phyloP scores from a whole-genome alignment of 2,113 vertebrate species.

The Hypomesus transpacificus region DNA sequence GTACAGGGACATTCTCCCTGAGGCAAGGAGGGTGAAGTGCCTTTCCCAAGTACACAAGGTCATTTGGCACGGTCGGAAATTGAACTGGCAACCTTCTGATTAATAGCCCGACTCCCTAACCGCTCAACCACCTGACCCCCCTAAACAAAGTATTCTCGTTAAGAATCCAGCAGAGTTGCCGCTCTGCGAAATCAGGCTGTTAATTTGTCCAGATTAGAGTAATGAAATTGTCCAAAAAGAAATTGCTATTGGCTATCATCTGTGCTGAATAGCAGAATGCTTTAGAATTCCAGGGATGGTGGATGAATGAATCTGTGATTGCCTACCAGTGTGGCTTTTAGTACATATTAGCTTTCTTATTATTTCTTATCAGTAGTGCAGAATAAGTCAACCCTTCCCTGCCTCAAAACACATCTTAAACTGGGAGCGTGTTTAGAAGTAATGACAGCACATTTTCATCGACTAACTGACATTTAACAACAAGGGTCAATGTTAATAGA shows the following conservation, averaged over 20 bases:
- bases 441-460: slow-evolving; percentile 33
- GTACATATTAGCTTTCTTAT: too few relatives aligned
- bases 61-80: too few relatives aligned
- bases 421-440: slow-evolving; percentile 28
- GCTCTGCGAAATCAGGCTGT: background rate
- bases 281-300: slow-evolving; percentile 3
- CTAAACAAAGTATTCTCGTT: too few relatives aligned
- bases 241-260: background rate
- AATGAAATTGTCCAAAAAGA: background rate
- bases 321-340: background rate
- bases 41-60: too few relatives aligned
- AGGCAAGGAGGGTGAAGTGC: too few relatives aligned
- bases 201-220: slow-evolving; percentile 1
- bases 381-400: slow-evolving; percentile 2
- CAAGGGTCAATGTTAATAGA: slow-evolving; percentile 39
- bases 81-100: too few relatives aligned
- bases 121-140: too few relatives aligned
- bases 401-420: slow-evolving; percentile 15
- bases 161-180: too few relatives aligned
- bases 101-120: too few relatives aligned
- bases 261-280: background rate
- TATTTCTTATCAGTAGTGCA: slow-evolving; percentile 16
- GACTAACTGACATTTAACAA: slow-evolving; percentile 37
- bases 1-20: too few relatives aligned
- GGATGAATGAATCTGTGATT: slow-evolving; percentile 3